Percentiles rank a stretch among this genome's conserved stretches.
Conservation (phyloP, 2,113 vertebrate species). For the Strix uralensis region DNA sequence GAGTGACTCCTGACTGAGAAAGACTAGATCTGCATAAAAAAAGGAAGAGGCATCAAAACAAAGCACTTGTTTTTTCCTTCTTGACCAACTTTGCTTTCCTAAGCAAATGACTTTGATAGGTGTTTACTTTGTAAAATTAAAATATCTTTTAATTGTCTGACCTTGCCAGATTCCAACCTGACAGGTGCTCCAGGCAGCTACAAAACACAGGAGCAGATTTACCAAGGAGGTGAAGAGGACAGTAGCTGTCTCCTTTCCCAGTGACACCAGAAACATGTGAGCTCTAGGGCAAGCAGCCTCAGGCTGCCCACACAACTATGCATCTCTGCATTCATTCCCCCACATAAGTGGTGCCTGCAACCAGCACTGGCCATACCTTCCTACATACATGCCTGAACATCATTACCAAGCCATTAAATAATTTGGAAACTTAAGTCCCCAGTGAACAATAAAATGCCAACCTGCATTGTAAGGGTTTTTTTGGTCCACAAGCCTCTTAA, state of each 20-base stretch:
- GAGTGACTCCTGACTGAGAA: background rate
- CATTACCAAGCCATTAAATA: background rate
- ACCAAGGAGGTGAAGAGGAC: background rate
- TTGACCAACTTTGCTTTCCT: background rate
- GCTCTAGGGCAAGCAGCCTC: background rate
- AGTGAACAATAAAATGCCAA: background rate
- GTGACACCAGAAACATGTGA: background rate
- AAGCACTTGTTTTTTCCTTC: background rate
- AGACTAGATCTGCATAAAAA: background rate
- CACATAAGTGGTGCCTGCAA: background rate
- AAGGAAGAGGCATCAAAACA: background rate
- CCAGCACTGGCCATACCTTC: background rate
- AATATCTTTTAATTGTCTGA: background rate
- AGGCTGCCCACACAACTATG: background rate
- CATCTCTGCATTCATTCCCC: background rate
- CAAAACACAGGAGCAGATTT: background rate
- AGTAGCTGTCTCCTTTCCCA: background rate
- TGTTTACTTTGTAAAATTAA: background rate
- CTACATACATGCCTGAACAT: background rate
- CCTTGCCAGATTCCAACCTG: background rate
- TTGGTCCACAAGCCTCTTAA: background rate
- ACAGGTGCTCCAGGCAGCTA: background rate
- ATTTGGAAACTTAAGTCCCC: background rate
- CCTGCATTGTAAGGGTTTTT: background rate
- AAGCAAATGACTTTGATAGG: background rate